phyloP scores from a whole-genome alignment of 2,888 invertebrate species.

The Apantesis nais region DNA sequence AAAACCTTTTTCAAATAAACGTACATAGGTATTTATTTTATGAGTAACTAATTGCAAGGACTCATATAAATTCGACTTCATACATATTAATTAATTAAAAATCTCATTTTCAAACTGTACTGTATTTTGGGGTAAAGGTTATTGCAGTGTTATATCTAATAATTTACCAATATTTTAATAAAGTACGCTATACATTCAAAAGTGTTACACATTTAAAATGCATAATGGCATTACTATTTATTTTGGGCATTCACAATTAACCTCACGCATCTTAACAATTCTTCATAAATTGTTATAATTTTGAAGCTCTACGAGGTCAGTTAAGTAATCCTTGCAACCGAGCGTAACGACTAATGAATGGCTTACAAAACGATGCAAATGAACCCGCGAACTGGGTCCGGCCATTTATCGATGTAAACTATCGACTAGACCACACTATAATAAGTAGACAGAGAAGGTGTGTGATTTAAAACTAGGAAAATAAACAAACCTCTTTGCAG shows the following conservation, averaged over 20 bases:
- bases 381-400: constrained; percentile 60
- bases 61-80: no score
- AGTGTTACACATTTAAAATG: background rate
- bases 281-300: constrained; percentile 35
- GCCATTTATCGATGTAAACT: constrained; percentile 61
- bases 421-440: constrained; percentile 61
- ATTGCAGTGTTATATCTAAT: background rate
- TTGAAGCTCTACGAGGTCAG: constrained; percentile 61
- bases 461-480: constrained; percentile 47
- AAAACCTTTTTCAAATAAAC: no score
- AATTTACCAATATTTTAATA: background rate
- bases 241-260: constrained; percentile 31
- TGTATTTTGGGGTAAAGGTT: background rate
- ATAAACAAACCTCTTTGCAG: constrained; percentile 73
- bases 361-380: constrained; percentile 75
- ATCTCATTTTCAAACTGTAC: background rate
- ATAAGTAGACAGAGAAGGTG: constrained; percentile 51
- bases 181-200: constrained; percentile 9
- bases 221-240: constrained; percentile 21
- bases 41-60: no score
- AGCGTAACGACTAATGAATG: constrained; percentile 76
- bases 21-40: no score
- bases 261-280: constrained; percentile 35
- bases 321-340: constrained; percentile 73
- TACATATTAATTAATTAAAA: no score